phyloP scores from a whole-genome alignment of 2,113 vertebrate species.

The Pedionomus torquatus region DNA sequence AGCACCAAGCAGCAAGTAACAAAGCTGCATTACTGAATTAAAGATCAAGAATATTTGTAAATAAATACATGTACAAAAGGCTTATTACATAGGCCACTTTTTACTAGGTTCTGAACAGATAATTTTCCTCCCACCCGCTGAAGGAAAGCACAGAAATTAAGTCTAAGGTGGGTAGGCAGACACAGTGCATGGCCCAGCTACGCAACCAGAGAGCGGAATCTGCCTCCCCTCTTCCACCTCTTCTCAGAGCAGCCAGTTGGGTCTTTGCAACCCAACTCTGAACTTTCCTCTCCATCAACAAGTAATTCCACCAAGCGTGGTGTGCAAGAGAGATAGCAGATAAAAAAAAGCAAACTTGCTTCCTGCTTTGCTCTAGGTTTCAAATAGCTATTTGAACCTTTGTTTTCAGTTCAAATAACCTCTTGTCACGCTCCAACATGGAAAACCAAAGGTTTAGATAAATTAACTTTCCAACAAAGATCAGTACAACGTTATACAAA shows the following conservation, averaged over 20 bases:
- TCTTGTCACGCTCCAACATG: not conserved
- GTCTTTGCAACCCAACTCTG: not conserved
- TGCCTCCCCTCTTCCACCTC: not conserved
- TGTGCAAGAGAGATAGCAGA: fast-evolving
- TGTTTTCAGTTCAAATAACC: not conserved
- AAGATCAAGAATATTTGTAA: not conserved
- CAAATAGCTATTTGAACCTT: not conserved
- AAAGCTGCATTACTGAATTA: not conserved
- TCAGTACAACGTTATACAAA: not conserved
- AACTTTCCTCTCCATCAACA: not conserved
- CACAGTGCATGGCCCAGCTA: fast-evolving
- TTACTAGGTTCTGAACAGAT: not conserved
- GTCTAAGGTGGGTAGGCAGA: not conserved
- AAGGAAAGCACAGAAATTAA: not conserved
- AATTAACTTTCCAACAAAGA: not conserved
- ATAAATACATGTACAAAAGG: not conserved
- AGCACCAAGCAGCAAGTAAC: not conserved
- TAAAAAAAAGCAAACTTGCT: not conserved
- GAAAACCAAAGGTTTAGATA: not conserved
- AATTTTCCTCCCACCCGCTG: not conserved
- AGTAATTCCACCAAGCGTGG: not conserved
- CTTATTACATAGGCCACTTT: not conserved
- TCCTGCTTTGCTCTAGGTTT: not conserved
- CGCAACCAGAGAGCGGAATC: fast-evolving
- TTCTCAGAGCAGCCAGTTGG: not conserved